Base-by-base conservation (phyloP, 2,888 invertebrate species). In the Lamellibrachia columna region DNA sequence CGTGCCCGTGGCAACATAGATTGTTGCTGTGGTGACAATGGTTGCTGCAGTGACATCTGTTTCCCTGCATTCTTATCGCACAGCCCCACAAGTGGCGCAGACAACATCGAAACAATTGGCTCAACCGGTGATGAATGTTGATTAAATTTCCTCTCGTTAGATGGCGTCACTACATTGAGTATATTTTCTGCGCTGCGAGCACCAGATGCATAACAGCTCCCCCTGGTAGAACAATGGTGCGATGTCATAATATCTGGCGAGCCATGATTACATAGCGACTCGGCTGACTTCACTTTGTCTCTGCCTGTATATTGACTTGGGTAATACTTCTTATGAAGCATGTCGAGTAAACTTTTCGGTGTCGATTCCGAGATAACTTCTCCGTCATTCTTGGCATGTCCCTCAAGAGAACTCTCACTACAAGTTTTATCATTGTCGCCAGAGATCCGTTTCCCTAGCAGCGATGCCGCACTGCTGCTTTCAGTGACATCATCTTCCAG, bases 281-380 rank as follows among this genome's bases (percentile, higher is more conserved):
- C 75, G 22, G 75, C 75, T 22, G 75, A 75, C n/a, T 75, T 75
- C 22, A 75, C 22, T 6, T 75, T 75, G 75, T 75, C 75, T 75
- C 75, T 15, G n/a, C 75, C 75, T 75, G 15, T 75, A 75, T 75
- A 75, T 4, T 75, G 75, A 22, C 75, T 22, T n/a, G 75, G 75
- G 75, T 75, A 75, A n/a, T 75, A 75, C n/a, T 75, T 75, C 22
- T 75, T 75, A 75, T 75, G 75, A 22, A 75, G 75, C 75, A 75
- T 75, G 22, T 75, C 75, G 22, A 75, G 75, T 15, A 75, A 22
- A 75, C 75, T 75, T 75, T 75, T 75, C 75, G 75, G 75, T 75
- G 75, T 22, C 22, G 75, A 4, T 75, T 75, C 22, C 22, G 75
- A 75, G 75, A 6, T 22, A 75, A 11, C 22, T 75, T 75, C 75